Percentiles rank a stretch among this genome's conserved stretches.
Evolutionary conservation across 2,888 invertebrate species (phyloP).

Genomic region (Autographa gamma): DNA sequence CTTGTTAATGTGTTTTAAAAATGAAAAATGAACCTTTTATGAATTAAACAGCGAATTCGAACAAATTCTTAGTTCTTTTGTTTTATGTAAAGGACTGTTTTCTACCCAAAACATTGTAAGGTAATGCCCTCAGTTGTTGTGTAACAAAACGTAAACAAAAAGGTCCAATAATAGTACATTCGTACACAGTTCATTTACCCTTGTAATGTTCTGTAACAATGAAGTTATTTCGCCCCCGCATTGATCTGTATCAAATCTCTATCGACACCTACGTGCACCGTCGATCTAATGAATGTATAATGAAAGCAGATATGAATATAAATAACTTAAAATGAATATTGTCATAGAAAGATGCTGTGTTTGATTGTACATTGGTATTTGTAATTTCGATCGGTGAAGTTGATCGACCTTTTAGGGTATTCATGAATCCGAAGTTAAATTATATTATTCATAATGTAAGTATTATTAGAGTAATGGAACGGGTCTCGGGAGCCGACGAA

Average conservation of each 20-base stretch:
- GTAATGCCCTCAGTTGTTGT: neutral
- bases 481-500: conserved; percentile 25
- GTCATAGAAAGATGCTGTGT: conserved; percentile 53
- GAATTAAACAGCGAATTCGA: too few species aligned
- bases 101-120: neutral
- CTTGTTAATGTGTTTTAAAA: neutral
- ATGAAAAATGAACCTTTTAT: too few species aligned
- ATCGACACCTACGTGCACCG: conserved; percentile 77
- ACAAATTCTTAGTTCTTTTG: neutral
- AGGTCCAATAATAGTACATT: conserved; percentile 36
- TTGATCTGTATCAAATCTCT: conserved; percentile 72
- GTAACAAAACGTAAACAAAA: conserved; percentile 41
- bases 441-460: conserved; percentile 48
- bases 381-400: conserved; percentile 51
- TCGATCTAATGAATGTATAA: conserved; percentile 67
- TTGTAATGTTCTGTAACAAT: conserved; percentile 66
- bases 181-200: conserved; percentile 67
- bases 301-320: conserved; percentile 63
- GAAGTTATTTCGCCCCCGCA: conserved; percentile 76
- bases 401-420: conserved; percentile 46
- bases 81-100: neutral
- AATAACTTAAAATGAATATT: conserved; percentile 52
- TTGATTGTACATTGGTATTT: conserved; percentile 54
- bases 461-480: conserved; percentile 41
- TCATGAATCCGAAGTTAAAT: conserved; percentile 50